Base-by-base conservation (phyloP, 2,113 vertebrate species). In the Petrocephalus zakoni region DNA sequence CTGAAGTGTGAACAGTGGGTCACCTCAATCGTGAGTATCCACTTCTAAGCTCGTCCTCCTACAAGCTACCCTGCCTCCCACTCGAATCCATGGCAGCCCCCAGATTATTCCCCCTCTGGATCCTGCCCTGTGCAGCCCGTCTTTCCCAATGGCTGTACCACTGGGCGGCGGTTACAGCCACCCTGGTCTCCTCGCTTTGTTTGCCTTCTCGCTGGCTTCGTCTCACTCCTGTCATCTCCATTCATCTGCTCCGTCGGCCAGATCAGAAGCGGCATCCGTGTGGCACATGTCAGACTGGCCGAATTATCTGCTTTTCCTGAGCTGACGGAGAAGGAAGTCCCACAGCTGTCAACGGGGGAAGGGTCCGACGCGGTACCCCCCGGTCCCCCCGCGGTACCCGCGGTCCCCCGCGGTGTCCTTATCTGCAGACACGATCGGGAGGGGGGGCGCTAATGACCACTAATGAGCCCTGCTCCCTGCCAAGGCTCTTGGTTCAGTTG, bases 311-410 rank as follows among this genome's bases (percentile, higher is more conserved):
- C 86, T 53, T 90, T 87, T 64, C 86, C 46, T 89, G 37, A 84
- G 85, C 89, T 90, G 88, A 85, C 89, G 88, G 88, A 86, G 15
- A 75, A 52, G 61, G 29, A 11, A 81, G 21, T 88, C 29, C 86
- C 86, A 72, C 37, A 78, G 82, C 86, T 90, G 89, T 53, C 75
- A 88, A 89, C 81, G 19, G 86, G 87, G 90, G 88, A 91, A 49
- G 47, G 51, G 64, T 84, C 88, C 89, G 85, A 78, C 75, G 53
- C 4, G 87, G 86, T 42, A 75, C 88, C 53, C 51, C 58, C 85
- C 90, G 89, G 86, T 86, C n/a, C n/a, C n/a, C n/a, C n/a, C n/a
- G n/a, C n/a, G n/a, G n/a, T n/a, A n/a, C n/a, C n/a, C n/a, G n/a
- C n/a, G 87, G 86, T 42, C 83, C 88, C 53, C 51, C 58, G 87